phyloP scores from a whole-genome alignment of 2,113 vertebrate species.

The cat (Felis catus) region DNA sequence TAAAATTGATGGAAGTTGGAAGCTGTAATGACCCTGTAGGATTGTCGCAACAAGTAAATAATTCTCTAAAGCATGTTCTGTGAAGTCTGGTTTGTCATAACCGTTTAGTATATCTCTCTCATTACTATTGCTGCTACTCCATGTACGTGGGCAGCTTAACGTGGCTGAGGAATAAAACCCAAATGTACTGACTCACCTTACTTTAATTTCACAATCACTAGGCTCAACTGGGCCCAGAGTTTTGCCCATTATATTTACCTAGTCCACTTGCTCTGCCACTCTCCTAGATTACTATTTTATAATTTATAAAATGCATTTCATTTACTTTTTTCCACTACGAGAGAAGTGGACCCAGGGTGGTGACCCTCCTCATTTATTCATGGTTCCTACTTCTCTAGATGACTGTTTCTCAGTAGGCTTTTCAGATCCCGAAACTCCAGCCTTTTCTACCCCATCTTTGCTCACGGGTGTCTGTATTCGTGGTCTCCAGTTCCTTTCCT shows the following conservation, averaged over 20 bases:
- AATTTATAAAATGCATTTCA: background rate
- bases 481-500: background rate
- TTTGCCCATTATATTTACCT: background rate
- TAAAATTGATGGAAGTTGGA: background rate
- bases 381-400: background rate
- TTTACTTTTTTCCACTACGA: background rate
- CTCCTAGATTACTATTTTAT: background rate
- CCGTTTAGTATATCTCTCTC: background rate
- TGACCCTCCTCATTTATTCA: background rate
- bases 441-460: background rate
- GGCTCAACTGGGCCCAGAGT: background rate
- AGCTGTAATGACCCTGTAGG: background rate
- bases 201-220: background rate
- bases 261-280: background rate
- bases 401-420: background rate
- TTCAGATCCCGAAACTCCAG: background rate
- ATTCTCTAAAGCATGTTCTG: background rate
- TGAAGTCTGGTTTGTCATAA: background rate
- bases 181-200: background rate
- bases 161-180: background rate
- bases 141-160: background rate
- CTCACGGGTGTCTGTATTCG: background rate
- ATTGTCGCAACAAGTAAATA: background rate
- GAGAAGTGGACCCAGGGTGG: background rate
- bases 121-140: background rate